Base-by-base conservation (phyloP, 2,888 invertebrate genomes). In the Biston betularia region DNA sequence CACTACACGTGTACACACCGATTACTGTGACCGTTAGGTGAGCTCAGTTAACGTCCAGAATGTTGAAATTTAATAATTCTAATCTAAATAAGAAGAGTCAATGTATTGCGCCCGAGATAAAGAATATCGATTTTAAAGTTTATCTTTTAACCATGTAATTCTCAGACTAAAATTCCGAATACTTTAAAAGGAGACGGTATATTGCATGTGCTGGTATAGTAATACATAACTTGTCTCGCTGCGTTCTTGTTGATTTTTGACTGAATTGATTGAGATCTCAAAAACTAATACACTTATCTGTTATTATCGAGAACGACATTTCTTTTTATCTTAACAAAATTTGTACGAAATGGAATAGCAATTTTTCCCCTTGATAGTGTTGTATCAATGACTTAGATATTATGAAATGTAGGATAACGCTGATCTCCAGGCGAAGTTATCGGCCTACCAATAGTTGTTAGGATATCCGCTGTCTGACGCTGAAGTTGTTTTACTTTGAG, bases 371-470 rank as follows among this genome's bases (percentile, higher is more conserved):
- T 46, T 48, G 24, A 24, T 56, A 46, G 42, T 57, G 61, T 57
- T 52, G 57, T 68, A 52, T 68, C 46, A 15, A 46, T 60, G 14
- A 59, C 34, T 40, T 50, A 66, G 44, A 15, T 62, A 42, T 57
- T 49, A 56, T 38, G 55, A 60, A 56, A 42, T 58, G 49, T 68
- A 61, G 61, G 38, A 62, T 60, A 60, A 63, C 12, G 65, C 62
- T 65, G 69, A 63, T 65, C 69, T 69, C 68, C 44, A 56, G 61
- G 52, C 44, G 68, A 42, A 53, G 42, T 55, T 38, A 35, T 57
- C 60, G 63, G 65, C 65, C 69, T 69, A 63, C 53, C 52, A 46
- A 44, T 61, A 49, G 58, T 40, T 46, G n/a, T 35, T 63, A 65
- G 33, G 57, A 45, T 50, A 45, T 44, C 44, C 44, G 57, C 58